A percentile compares a stretch with the other conserved stretches of the same genome.
Evolutionary conservation across 1,140 invertebrate genomes (phyloP).

Genomic region (Cydia strobilella): DNA sequence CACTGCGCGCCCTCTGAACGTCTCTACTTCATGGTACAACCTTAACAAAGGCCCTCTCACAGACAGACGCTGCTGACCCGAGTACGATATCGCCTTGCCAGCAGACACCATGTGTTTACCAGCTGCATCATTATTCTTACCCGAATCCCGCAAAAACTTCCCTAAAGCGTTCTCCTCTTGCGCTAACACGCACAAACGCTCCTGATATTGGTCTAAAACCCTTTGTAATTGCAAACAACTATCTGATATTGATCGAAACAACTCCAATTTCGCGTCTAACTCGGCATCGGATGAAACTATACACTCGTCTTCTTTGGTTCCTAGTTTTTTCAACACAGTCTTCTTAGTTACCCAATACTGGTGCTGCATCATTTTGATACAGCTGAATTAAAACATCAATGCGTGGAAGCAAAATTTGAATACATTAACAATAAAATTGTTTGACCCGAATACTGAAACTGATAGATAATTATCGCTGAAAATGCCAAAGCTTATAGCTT

Average conservation of each 20-base stretch:
- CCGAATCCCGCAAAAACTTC: constrained; percentile 95
- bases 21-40: constrained; percentile 96
- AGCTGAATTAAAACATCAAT: constrained; percentile 10
- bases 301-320: constrained; percentile 98
- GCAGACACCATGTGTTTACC: constrained; percentile 95
- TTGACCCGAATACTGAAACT: neutral
- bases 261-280: constrained; percentile 97
- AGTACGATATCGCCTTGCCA: constrained; percentile 96
- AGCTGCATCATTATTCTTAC: constrained; percentile 90
- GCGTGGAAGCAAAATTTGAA: constrained; percentile 26
- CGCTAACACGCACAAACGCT: constrained; percentile 94
- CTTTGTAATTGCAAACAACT: constrained; percentile 94
- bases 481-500: neutral
- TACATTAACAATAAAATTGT: constrained; percentile 15
- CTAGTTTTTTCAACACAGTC: constrained; percentile 95
- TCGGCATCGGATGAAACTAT: constrained; percentile 97
- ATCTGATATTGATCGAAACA: constrained; percentile 97
- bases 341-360: constrained; percentile 99
- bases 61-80: constrained; percentile 95
- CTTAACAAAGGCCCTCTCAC: constrained; percentile 92
- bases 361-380: constrained; percentile 88
- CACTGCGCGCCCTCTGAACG: constrained; percentile 96
- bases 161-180: constrained; percentile 98
- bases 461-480: constrained; percentile 14
- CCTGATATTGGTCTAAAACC: constrained; percentile 96